Evolutionary conservation across 2,113 vertebrate genomes (phyloP).

Genomic region (Syngnathoides biaculeatus): DNA sequence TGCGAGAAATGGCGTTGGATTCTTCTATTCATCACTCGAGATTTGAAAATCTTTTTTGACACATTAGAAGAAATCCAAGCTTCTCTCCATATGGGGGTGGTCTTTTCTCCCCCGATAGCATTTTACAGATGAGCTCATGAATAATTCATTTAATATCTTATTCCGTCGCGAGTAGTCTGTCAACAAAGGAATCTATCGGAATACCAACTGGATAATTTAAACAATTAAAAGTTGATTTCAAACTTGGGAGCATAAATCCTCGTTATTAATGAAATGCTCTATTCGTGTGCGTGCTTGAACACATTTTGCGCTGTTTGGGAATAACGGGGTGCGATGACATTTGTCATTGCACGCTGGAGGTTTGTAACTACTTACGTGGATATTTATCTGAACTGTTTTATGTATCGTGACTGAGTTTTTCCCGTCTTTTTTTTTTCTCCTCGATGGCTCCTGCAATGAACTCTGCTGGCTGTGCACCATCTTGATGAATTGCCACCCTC

Average conservation of each 20-base stretch:
- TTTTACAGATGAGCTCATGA: constrained; percentile 22
- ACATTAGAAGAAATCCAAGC: constrained; percentile 21
- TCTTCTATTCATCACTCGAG: constrained; percentile 7
- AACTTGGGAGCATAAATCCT: not conserved
- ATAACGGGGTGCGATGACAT: not conserved
- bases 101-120: not conserved
- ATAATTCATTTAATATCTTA: constrained; percentile 46
- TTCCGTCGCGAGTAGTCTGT: constrained; percentile 16
- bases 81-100: constrained; percentile 14
- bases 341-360: not conserved
- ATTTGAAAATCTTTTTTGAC: constrained; percentile 23
- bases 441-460: constrained; percentile 16
- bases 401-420: not conserved
- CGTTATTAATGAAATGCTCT: not conserved
- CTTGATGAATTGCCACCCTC: constrained; percentile 22
- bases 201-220: not conserved
- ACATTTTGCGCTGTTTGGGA: not conserved
- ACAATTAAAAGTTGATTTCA: constrained; percentile 10
- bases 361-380: not conserved
- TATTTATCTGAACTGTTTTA: not conserved
- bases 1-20: not conserved
- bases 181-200: constrained; percentile 4
- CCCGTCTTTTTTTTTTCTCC: constrained; percentile 44
- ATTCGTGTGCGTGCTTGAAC: not conserved
- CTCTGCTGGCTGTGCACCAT: constrained; percentile 10